A percentile compares a stretch with the other conserved stretches of the same genome.
Conservation (phyloP, 2,113 vertebrate species). For the Piaya cayana region DNA sequence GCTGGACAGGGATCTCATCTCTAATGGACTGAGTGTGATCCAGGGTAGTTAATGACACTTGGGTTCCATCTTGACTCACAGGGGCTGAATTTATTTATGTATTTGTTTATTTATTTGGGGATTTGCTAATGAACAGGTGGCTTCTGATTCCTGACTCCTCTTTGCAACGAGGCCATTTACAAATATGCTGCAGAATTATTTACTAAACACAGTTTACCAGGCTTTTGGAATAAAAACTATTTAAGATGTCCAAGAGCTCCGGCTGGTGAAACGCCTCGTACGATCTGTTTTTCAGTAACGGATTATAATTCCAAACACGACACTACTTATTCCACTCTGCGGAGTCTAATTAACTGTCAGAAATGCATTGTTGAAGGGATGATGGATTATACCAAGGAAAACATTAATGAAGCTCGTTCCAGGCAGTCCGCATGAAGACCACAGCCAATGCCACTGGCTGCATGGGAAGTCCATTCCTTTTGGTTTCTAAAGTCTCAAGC, state of each 20-base stretch:
- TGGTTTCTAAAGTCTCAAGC: background rate
- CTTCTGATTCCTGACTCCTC: background rate
- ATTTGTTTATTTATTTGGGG: background rate
- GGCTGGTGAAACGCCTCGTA: background rate
- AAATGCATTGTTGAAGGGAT: constrained; percentile 80
- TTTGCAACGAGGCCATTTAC: background rate
- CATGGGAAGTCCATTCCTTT: background rate
- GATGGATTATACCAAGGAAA: constrained; percentile 81
- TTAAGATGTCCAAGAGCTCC: constrained; percentile 33
- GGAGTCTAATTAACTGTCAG: constrained; percentile 90
- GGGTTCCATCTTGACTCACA: background rate
- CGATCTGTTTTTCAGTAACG: constrained; percentile 36
- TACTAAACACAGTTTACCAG: constrained; percentile 14
- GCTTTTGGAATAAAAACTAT: constrained; percentile 17
- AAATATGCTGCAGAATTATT: background rate
- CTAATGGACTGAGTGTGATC: background rate
- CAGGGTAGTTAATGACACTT: background rate
- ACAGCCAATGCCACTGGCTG: constrained; percentile 40
- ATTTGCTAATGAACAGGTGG: background rate
- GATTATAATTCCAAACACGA: constrained; percentile 74
- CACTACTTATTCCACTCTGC: constrained; percentile 71
- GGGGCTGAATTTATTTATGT: background rate
- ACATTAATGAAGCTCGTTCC: constrained; percentile 81
- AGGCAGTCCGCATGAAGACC: constrained; percentile 59
- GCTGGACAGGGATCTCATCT: background rate